phyloP scores from a whole-genome alignment of 2,113 vertebrate species.

The Chamaea fasciata region DNA sequence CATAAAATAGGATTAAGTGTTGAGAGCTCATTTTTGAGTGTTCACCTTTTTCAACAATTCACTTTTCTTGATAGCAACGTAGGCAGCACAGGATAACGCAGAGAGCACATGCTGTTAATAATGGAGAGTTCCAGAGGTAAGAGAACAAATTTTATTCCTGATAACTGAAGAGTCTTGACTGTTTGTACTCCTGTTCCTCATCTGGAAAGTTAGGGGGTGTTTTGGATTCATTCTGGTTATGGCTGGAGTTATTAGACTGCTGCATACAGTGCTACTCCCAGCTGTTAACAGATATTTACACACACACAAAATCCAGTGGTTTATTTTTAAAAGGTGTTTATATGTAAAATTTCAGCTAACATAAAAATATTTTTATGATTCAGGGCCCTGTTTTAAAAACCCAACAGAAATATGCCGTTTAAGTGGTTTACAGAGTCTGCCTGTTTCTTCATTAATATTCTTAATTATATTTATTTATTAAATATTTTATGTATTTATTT shows the following conservation, averaged over 20 bases:
- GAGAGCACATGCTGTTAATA: conserved; percentile 64
- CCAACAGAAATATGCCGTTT: neutral
- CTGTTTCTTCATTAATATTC: neutral
- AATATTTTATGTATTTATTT: neutral
- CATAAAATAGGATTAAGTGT: neutral
- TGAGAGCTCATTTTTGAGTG: neutral
- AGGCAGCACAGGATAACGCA: conserved; percentile 73
- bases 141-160: neutral
- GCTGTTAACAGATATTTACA: neutral
- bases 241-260: neutral
- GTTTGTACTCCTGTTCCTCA: neutral
- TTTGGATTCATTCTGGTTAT: neutral
- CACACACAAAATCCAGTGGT: neutral
- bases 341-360: neutral
- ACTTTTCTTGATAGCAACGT: conserved; percentile 63
- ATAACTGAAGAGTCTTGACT: fast-evolving
- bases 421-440: neutral
- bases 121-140: conserved; percentile 77
- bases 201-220: neutral
- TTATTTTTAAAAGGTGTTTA: neutral
- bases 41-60: neutral
- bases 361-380: neutral
- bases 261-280: neutral
- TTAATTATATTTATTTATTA: neutral
- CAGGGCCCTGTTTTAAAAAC: neutral